These are phyloP conservation scores for Triops cancriformis DNA, from an alignment of 1,140 invertebrate species.

Conservation along the genomic window DNA sequence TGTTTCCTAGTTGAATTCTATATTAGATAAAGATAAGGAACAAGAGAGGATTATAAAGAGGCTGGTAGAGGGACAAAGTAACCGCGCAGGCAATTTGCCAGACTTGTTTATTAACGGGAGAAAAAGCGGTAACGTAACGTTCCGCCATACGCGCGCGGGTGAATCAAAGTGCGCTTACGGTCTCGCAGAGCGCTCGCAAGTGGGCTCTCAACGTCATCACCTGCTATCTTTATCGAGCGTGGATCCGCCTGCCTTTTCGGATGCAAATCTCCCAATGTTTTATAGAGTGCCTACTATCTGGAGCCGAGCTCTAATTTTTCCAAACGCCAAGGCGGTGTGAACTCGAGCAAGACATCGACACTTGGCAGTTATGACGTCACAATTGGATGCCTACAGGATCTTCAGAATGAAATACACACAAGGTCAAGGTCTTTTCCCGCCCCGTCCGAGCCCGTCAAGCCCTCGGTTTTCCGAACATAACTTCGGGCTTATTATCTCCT, in stretches of 20 bases:
- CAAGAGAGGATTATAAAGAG: not conserved
- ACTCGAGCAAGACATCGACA: not conserved
- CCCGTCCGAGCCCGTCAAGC: not conserved
- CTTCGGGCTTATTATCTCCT: not conserved
- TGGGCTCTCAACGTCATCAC: constrained; percentile 12
- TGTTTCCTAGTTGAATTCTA: too few relatives aligned
- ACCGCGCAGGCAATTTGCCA: constrained; percentile 12
- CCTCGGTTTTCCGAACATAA: not conserved
- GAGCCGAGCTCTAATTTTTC: not conserved
- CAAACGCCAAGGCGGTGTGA: not conserved
- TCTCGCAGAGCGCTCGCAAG: not conserved
- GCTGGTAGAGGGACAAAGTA: not conserved
- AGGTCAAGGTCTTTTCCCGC: not conserved
- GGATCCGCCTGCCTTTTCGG: constrained; percentile 3
- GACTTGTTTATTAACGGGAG: not conserved
- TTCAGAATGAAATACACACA: not conserved
- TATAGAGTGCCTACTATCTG: not conserved
- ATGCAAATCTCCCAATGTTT: constrained; percentile 3
- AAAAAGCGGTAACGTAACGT: not conserved
- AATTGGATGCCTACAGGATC: not conserved
- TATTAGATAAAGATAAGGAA: not conserved
- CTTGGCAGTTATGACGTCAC: not conserved
- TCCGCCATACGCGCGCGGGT: not conserved
- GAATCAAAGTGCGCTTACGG: constrained; percentile 9
- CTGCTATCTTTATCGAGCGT: constrained; percentile 5